These are phyloP conservation scores for Erythrocercus mccallii DNA, from an alignment of 2,113 vertebrate species.

Conservation along the genomic window DNA sequence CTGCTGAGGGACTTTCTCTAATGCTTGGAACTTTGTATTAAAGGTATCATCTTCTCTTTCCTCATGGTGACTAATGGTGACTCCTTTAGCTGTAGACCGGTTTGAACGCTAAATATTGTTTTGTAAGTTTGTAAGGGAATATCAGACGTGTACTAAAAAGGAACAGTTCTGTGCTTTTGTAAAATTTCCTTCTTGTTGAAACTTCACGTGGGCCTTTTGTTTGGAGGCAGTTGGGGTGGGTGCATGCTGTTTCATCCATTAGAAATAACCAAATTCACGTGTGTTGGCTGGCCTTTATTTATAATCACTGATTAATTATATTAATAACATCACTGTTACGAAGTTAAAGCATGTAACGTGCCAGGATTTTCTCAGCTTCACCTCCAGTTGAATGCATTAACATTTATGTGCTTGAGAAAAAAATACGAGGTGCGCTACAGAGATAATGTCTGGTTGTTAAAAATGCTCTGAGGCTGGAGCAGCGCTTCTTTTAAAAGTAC, in stretches of 20 bases:
- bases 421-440: neutral
- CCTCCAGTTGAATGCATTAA: neutral
- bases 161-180: neutral
- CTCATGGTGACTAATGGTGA: neutral
- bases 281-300: neutral
- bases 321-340: neutral
- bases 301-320: neutral
- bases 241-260: neutral
- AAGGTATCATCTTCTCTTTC: neutral
- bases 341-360: neutral
- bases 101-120: neutral
- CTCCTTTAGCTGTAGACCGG: neutral
- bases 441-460: neutral
- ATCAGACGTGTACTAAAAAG: neutral
- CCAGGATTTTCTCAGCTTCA: neutral
- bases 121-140: neutral
- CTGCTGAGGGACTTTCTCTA: neutral
- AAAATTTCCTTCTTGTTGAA: neutral
- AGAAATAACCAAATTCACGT: neutral
- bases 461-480: neutral
- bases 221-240: neutral
- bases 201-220: neutral
- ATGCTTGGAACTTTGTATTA: neutral
- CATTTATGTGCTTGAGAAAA: neutral
- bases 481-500: fast-evolving